Evolutionary conservation across 2,797 vertebrate species (phyloP), one percentile per base, ranked within the genome.

Genomic region (Hypotaenidia okinawae): DNA sequence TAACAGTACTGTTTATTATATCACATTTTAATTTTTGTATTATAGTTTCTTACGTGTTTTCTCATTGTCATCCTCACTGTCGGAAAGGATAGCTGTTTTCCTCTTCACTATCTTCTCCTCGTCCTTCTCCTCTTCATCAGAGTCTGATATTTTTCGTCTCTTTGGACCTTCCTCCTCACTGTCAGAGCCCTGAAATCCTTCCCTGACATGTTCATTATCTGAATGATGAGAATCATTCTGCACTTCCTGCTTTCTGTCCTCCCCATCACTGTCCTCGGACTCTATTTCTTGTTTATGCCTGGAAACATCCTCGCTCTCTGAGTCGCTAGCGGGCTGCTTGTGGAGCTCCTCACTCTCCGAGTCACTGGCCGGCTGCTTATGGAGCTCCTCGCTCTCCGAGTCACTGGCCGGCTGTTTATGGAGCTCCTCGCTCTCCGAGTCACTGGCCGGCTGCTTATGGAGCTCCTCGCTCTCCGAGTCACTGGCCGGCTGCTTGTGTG

Each of bases 41-140:
- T 28, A 13, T 4, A 84, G 41, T 70, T 95, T 57, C 98, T 98
- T 98, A 98, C 98, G 85, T 96, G 98, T 87, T 97, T 97, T 98
- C 72, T 98, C 98, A 64, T 96, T 99, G 10, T 99, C 99, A 27
- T 99, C 99, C 84, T 99, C 99, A 27, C 99, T 99, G 97, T 99
- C 99, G 9, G 99, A 99, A 45, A 99, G 97, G 67, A 99, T 93
- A 27, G 98, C 98, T 59, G 98, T 98, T 98, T 99, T 99, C 95
- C 99, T 98, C 97, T 99, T 99, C n/a, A 98, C 98, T 75, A 81
- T 93, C 87, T 98, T 98, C 49, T 99, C 98, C 7, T 97, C 97
- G 22, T 97, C 97, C 64, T 97, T 98, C 49, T 98, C 98, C 5
- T 99, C 98, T 7, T 99, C 98, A 28, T 99, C 98, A 14, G 98